phyloP scores from a whole-genome alignment of 2,888 invertebrate species.

The Amorpha juglandis region DNA sequence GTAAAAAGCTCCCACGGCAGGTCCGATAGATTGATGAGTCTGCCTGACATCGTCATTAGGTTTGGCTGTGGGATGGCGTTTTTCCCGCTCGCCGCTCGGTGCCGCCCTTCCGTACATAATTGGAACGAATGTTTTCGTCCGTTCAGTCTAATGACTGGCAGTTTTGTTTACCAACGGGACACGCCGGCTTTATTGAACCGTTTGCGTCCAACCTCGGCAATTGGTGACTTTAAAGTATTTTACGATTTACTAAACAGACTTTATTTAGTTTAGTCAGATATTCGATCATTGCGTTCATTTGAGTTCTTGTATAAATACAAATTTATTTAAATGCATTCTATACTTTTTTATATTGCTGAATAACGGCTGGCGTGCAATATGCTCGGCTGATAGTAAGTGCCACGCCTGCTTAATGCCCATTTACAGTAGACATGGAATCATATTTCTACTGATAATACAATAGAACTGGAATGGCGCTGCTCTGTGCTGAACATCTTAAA shows the following conservation, averaged over 20 bases:
- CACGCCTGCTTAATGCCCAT: no score
- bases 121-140: slow-evolving; percentile 78
- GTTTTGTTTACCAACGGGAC: slow-evolving; percentile 78
- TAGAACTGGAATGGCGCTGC: no score
- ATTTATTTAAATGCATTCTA: no score
- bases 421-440: no score
- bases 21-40: slow-evolving; percentile 73
- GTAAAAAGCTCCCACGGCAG: slow-evolving; percentile 24
- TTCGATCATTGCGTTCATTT: no score
- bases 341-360: no score
- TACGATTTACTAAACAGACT: background rate
- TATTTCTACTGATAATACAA: no score
- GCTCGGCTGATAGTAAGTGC: no score
- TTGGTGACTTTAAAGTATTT: slow-evolving; percentile 10
- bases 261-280: background rate
- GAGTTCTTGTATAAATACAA: no score
- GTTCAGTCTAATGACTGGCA: slow-evolving; percentile 78
- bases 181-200: slow-evolving; percentile 73
- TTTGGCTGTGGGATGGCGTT: slow-evolving; percentile 62
- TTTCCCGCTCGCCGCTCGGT: slow-evolving; percentile 54
- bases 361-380: no score
- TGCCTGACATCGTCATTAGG: slow-evolving; percentile 79
- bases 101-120: slow-evolving; percentile 64
- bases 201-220: slow-evolving; percentile 63
- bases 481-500: no score